Evolutionary conservation across 2,113 vertebrate species (phyloP), one percentile per base, ranked within the genome.

Genomic region (Leucosticte australis): DNA sequence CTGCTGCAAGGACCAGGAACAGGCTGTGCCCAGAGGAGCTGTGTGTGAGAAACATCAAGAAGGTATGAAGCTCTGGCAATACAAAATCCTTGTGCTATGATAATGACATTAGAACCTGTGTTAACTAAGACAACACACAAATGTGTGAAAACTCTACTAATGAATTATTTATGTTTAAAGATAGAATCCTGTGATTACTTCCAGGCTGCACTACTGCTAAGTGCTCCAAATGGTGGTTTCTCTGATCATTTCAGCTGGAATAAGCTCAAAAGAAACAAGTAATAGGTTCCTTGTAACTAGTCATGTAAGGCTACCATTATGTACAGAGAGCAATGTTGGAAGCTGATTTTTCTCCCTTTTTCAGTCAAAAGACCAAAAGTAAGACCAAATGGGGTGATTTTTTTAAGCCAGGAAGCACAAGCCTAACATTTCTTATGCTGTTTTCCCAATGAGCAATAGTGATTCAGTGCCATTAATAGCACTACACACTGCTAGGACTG

Each of bases 361-460:
- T 68, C 73, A 84, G 60, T 53, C 57, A 22, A 52, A 86, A 87
- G 39, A 57, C 91, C 50, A 91, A 94, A 95, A 94, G 73, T 50
- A 95, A 89, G 77, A 93, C 67, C 60, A 92, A 94, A 95, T 27
- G 8, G n/a, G 53, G 69, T 60, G 63, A 77, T 74, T 93, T 85
- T 85, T 24, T 92, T 21, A 69, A 94, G 60, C 3, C 73, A 78
- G 80, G 70, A 96, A 94, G 57, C 46, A 82, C 30, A 79, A 71
- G 31, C 26, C 65, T 46, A 71, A 75, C 37, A 56, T 83, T 83
- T 94, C 55, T 95, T 80, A 77, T 0, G 22, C 41, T 73, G 33
- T 87, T 95, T 93, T 88, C 93, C 93, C 50, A 88, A 28, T 37
- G 52, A 80, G 85, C 42, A 89, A 70, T 3, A 75, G 21, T 68